Base-by-base conservation (phyloP, 2,113 vertebrate genomes). In the Ailurus styani region DNA sequence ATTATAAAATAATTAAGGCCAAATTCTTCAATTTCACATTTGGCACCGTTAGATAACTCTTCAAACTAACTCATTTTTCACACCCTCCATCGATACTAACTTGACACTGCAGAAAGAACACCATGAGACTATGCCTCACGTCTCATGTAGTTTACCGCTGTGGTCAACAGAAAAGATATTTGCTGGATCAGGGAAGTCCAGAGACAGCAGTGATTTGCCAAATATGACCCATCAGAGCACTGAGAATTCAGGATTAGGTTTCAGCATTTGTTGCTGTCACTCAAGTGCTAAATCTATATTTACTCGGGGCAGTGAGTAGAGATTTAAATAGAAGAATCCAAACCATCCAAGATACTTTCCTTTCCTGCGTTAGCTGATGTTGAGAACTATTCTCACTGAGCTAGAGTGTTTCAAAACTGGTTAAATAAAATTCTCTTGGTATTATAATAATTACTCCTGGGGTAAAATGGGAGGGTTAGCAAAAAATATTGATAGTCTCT, bases 241-340 rank as follows among this genome's bases (percentile, higher is more conserved):
- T 55, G 27, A 87, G 92, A 86, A 64, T 60, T 81, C 57, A 75
- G 64, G 84, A 27, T 97, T 94, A 40, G 90, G 85, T 98, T 98
- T 96, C 98, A 94, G 45, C 97, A 97, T 68, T 54, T 98, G 98
- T n/a, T 37, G 90, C 92, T 96, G 95, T 90, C 97, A 62, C 64
- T 98, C 97, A 94, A 52, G 7, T 25, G 55, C 45, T 64, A 84
- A 95, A 45, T 95, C 96, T 96, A 87, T 95, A 96, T 96, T 98
- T 97, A 97, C 55, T 82, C 72, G 17, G 34, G 57, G 29, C 92
- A 88, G 68, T 47, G 55, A 93, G 90, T 55, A 2, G 21, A 82
- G 93, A 93, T 72, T 95, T 86, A 97, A 73, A 95, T 34, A 87
- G 92, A 96, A 95, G 64, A 95, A 81, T 90, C 27, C 62, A 87